Percentiles rank a stretch among this genome's conserved stretches.
Evolutionary conservation across 2,888 invertebrate genomes (phyloP).

Genomic region (Erynnis tages): DNA sequence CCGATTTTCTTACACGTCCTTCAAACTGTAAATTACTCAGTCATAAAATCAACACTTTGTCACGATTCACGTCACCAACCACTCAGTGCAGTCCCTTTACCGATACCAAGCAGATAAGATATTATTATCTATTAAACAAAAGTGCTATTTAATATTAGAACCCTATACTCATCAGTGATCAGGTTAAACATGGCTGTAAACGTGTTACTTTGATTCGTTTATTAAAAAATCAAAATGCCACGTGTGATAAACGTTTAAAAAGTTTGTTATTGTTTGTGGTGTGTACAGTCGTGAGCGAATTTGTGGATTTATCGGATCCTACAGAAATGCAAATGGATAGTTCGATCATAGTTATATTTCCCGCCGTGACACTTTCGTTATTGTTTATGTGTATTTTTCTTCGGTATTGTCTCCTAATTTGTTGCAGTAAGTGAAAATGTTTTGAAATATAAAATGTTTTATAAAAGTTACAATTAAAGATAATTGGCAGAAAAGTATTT

Average conservation of each 20-base stretch:
- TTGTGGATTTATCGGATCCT: background rate
- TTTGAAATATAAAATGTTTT: background rate
- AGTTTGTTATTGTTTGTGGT: background rate
- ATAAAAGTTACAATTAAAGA: too few species aligned
- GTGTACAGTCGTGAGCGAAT: background rate
- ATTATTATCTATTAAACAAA: conserved; percentile 31
- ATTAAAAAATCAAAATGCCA: background rate
- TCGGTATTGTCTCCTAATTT: conserved; percentile 1
- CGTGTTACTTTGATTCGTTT: background rate
- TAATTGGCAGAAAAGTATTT: too few species aligned
- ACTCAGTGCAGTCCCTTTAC: conserved; percentile 1
- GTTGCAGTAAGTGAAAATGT: conserved; percentile 12
- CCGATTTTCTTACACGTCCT: background rate
- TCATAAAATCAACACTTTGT: background rate
- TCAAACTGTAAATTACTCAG: background rate
- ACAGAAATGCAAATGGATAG: background rate
- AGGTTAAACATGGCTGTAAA: conserved; percentile 13
- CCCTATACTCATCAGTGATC: conserved; percentile 2
- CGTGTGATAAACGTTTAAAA: background rate
- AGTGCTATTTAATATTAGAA: conserved; percentile 31
- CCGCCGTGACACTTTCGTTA: conserved; percentile 2
- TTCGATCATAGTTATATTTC: background rate
- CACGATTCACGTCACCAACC: conserved; percentile 16
- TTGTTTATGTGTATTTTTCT: background rate
- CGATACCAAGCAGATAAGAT: conserved; percentile 37